Base-by-base conservation (phyloP, 2,113 vertebrate genomes). In the Stercorarius parasiticus region DNA sequence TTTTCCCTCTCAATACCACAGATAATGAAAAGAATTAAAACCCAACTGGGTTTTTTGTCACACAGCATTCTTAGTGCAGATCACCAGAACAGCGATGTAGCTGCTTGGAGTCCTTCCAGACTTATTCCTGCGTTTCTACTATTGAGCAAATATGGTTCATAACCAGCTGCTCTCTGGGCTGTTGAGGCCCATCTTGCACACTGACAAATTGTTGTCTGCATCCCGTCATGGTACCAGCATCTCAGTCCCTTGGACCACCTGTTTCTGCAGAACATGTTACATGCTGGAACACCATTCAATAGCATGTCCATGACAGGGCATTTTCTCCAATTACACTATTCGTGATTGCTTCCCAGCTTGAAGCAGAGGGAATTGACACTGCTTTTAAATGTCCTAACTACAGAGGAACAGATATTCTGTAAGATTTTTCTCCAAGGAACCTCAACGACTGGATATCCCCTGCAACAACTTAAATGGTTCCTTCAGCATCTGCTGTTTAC, bases 11-110 rank as follows among this genome's bases (percentile, higher is more conserved):
- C 69, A 69, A 17, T 83, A 34, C 32, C 78, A 66, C 4, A 83
- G 9, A 61, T 26, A 34, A 77, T n/a, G 20, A 79, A 90, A 96
- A 89, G 5, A 66, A 83, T 38, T 71, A 67, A 92, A 93, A 70
- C 14, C 3, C 40, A 70, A 6, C 10, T 29, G 8, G 0, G 26
- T 49, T 27, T 52, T 83, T 69, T n/a, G 43, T 40, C 18, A 61
- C 49, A 25, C 61, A 58, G 15, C 26, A 43, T 53, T 94, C 49
- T 50, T 34, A 61, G 36, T 59, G 42, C 29, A 88, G 38, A 52
- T 71, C 70, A 81, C 13, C 32, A 87, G 23, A 65, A 50, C 27
- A 59, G 29, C 5, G 4, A 81, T 64, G 23, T n/a, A 72, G 43
- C 40, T 72, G 11, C 18, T 23, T 56, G 25, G 16, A 82, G 8